Evolutionary conservation across 2,113 vertebrate species (phyloP).

Genomic region (Anoplopoma fimbria): DNA sequence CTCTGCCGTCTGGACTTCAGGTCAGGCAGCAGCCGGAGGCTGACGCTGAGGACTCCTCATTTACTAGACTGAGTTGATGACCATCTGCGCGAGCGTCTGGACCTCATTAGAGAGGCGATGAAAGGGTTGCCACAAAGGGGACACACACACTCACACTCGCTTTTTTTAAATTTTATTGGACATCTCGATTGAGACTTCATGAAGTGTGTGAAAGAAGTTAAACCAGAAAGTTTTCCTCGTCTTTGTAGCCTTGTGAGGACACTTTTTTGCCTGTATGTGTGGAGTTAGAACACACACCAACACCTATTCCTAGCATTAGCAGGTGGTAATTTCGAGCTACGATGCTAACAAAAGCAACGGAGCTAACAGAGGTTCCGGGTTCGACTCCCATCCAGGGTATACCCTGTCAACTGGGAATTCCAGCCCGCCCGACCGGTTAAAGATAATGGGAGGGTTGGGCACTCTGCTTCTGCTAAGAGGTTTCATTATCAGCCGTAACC

Average conservation of each 20-base stretch:
- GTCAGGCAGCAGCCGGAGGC: conserved; percentile 47
- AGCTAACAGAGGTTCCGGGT: no score
- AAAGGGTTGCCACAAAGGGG: conserved; percentile 42
- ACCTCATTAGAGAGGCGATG: conserved; percentile 54
- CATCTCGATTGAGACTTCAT: not conserved
- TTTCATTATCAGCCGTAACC: no score
- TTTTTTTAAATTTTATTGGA: not conserved
- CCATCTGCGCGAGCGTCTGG: conserved; percentile 65
- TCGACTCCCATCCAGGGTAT: no score
- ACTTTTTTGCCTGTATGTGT: not conserved
- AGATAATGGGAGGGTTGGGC: no score
- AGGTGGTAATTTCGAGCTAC: no score
- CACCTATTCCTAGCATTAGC: not conserved
- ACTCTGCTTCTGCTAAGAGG: no score
- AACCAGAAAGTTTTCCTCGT: not conserved
- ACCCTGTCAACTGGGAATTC: no score
- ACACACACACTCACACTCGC: not conserved
- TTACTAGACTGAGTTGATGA: conserved; percentile 42
- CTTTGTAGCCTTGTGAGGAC: not conserved
- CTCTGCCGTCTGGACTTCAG: conserved; percentile 25
- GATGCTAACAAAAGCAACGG: no score
- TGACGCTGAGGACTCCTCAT: conserved; percentile 30
- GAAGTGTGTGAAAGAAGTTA: not conserved
- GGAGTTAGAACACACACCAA: not conserved
- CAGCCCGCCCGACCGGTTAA: no score